Conservation (phyloP, 2,888 invertebrate genomes). For the Cryptocheilus praepositus region DNA sequence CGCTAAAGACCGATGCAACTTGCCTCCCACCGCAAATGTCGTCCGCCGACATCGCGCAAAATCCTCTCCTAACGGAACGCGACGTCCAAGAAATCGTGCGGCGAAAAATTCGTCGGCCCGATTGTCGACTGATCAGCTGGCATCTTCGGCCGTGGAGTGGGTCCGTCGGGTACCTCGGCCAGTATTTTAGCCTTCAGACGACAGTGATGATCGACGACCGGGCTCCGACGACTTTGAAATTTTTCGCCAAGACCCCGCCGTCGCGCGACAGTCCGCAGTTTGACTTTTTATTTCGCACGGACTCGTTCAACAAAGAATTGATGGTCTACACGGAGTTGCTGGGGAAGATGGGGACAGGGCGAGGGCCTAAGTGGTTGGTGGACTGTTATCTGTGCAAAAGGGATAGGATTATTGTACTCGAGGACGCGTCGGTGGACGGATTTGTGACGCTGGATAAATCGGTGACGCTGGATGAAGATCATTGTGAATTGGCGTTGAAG, state of each 20-base stretch:
- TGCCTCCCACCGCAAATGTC: slow-evolving; percentile 6
- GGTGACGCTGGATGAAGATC: slow-evolving; percentile 56
- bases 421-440: slow-evolving; percentile 53
- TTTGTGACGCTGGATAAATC: slow-evolving; percentile 55
- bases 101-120: slow-evolving; percentile 38
- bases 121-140: slow-evolving; percentile 48
- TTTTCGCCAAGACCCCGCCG: slow-evolving; percentile 58
- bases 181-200: slow-evolving; percentile 47
- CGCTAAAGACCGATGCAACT: slow-evolving; percentile 30
- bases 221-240: slow-evolving; percentile 30
- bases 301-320: slow-evolving; percentile 53
- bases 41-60: not conserved
- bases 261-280: slow-evolving; percentile 37
- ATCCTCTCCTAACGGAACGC: slow-evolving; percentile 33
- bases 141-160: slow-evolving; percentile 36
- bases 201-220: slow-evolving; percentile 26
- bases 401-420: slow-evolving; percentile 56
- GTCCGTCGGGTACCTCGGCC: slow-evolving; percentile 53
- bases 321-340: slow-evolving; percentile 47
- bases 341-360: slow-evolving; percentile 30
- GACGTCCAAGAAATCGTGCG: slow-evolving; percentile 48
- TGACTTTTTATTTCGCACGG: slow-evolving; percentile 25
- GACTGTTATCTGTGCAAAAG: slow-evolving; percentile 53
- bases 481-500: slow-evolving; percentile 47
- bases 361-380: slow-evolving; percentile 43